These are phyloP conservation scores for Oreohelix idahoensis DNA, from an alignment of 1,140 invertebrate genomes.

Conservation along the genomic window DNA sequence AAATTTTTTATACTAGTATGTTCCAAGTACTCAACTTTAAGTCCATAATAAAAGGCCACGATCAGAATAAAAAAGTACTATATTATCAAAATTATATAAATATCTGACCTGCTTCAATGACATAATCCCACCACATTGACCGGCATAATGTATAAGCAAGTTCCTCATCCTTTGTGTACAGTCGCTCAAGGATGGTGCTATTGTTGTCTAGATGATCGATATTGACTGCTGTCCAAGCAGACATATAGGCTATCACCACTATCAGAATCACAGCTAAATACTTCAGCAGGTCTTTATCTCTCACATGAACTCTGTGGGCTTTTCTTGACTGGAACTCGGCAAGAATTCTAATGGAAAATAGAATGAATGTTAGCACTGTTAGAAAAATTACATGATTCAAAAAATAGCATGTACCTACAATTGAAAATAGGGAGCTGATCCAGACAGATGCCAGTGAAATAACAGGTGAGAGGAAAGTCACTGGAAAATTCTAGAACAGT, in stretches of 20 bases:
- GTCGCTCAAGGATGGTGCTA: constrained; percentile 72
- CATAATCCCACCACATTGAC: constrained; percentile 89
- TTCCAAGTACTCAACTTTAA: too few relatives aligned
- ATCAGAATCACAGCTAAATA: constrained; percentile 84
- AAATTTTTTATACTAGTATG: too few relatives aligned
- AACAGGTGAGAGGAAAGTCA: too few relatives aligned
- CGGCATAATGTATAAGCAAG: constrained; percentile 80
- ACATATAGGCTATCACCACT: constrained; percentile 86
- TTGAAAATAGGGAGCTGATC: too few relatives aligned
- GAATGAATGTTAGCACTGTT: too few relatives aligned
- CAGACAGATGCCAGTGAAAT: too few relatives aligned
- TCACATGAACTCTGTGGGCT: constrained; percentile 89
- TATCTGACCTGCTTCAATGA: constrained; percentile 82
- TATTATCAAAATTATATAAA: too few relatives aligned
- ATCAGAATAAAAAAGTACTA: too few relatives aligned
- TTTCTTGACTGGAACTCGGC: constrained; percentile 86
- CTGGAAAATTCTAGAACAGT: too few relatives aligned
- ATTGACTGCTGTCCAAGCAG: constrained; percentile 84
- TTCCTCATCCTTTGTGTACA: constrained; percentile 72
- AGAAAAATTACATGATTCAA: too few relatives aligned
- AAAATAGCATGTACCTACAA: too few relatives aligned
- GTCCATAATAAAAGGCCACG: too few relatives aligned
- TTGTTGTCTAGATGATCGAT: constrained; percentile 68
- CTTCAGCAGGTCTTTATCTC: constrained; percentile 88
- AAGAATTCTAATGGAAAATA: constrained; percentile 72